phyloP scores from a whole-genome alignment of 2,797 vertebrate species.

The Gorsachius magnificus region DNA sequence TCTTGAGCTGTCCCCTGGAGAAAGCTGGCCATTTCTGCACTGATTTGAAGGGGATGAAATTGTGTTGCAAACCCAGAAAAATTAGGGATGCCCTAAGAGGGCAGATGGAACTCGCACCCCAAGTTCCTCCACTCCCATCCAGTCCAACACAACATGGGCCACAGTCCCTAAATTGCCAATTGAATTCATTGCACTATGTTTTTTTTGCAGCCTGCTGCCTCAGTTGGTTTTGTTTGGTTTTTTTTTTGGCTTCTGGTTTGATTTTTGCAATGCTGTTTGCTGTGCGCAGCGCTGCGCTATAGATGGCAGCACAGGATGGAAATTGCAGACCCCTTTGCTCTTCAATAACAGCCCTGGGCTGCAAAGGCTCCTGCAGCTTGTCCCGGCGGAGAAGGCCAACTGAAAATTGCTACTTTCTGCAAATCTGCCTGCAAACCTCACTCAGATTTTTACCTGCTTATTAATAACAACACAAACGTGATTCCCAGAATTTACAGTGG shows the following conservation, averaged over 20 bases:
- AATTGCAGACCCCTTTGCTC: neutral
- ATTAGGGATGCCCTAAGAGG: neutral
- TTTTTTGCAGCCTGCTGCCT: neutral
- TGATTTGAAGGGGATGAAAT: neutral
- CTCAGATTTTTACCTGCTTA: neutral
- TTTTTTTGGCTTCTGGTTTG: neutral
- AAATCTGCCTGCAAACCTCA: neutral
- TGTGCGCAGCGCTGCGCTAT: neutral
- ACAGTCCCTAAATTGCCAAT: neutral
- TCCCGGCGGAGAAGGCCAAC: neutral
- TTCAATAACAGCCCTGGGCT: neutral
- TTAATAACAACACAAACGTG: neutral
- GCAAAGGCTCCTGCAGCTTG: neutral
- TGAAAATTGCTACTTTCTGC: neutral
- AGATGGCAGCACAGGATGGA: conserved; percentile 70
- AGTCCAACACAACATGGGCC: neutral
- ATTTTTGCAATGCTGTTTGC: neutral
- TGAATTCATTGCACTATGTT: neutral
- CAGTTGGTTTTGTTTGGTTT: accelerated
- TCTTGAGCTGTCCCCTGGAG: neutral
- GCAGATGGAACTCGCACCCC: neutral
- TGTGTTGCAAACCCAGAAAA: neutral
- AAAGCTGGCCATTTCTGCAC: neutral
- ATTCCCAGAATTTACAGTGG: neutral
- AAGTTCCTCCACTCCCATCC: neutral